Evolutionary conservation across 2,797 vertebrate genomes (phyloP).

Genomic region (Siniperca undulata): DNA sequence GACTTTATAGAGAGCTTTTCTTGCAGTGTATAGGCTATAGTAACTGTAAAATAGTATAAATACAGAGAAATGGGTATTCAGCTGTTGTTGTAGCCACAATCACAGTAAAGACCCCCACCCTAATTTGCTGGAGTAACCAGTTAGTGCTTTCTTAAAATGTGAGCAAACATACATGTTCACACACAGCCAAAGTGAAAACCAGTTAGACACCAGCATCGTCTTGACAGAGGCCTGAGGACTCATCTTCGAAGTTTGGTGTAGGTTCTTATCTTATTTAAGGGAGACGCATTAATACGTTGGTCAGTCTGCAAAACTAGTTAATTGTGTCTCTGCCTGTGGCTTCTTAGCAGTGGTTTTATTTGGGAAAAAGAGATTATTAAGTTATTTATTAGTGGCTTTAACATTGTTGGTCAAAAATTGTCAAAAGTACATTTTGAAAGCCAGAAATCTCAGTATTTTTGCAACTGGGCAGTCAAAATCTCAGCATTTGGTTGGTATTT

Average conservation of each 20-base stretch:
- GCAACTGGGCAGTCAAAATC: background rate
- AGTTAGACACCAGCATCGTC: constrained; percentile 37
- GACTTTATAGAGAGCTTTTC: background rate
- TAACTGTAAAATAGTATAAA: background rate
- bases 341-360: background rate
- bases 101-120: background rate
- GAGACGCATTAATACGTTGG: background rate
- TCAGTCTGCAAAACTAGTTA: background rate
- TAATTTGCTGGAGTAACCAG: background rate
- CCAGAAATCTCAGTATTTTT: background rate
- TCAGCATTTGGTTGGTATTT: background rate
- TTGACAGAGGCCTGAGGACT: constrained; percentile 31
- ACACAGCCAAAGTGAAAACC: constrained; percentile 41
- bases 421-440: background rate
- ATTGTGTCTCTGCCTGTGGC: background rate
- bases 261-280: background rate
- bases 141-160: background rate
- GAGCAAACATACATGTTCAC: constrained; percentile 31
- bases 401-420: background rate
- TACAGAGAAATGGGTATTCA: background rate
- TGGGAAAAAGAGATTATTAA: background rate
- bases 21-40: rapidly evolving
- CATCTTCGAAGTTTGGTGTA: background rate
- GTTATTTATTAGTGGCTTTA: background rate
- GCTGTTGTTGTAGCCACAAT: background rate